Conservation (phyloP, 2,888 invertebrate species). For the Congeria kusceri region DNA sequence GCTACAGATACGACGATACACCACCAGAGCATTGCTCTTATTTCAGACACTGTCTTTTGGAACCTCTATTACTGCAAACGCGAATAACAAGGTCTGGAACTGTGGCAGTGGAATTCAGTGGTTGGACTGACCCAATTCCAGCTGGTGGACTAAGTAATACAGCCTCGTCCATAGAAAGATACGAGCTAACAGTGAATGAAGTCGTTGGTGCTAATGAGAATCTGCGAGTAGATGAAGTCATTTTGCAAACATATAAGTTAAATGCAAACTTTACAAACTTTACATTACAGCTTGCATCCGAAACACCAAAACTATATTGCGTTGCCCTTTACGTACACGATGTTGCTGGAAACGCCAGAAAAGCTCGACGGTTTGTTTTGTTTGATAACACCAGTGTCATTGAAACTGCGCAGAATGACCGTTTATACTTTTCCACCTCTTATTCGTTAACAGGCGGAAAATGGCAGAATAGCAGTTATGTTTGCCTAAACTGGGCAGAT, state of each 20-base stretch:
- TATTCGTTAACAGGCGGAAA: too few species aligned
- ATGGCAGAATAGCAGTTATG: slow-evolving; percentile 14
- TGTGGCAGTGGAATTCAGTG: slow-evolving; percentile 1
- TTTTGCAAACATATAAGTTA: not conserved
- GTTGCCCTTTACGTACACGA: slow-evolving; percentile 56
- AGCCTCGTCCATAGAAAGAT: slow-evolving; percentile 21
- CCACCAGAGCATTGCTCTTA: slow-evolving; percentile 22
- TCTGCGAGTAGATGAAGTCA: slow-evolving; percentile 4
- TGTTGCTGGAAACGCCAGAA: slow-evolving; percentile 41
- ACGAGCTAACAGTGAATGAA: slow-evolving; percentile 18
- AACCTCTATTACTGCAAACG: slow-evolving; percentile 6
- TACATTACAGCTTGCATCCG: too few species aligned
- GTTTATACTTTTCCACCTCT: slow-evolving; percentile 36
- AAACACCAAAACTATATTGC: slow-evolving; percentile 40
- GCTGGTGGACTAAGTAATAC: not conserved
- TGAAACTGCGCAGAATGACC: not conserved
- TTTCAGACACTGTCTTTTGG: not conserved
- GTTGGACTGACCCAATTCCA: slow-evolving; percentile 32
- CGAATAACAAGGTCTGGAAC: slow-evolving; percentile 1
- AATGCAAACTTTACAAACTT: too few species aligned
- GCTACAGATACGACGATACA: slow-evolving; percentile 22
- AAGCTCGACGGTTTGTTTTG: slow-evolving; percentile 52
- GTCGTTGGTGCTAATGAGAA: not conserved
- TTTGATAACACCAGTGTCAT: slow-evolving; percentile 50
- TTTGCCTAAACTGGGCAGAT: slow-evolving; percentile 54